Conservation (phyloP, 2,888 invertebrate genomes). For the Pseudococcus longispinus region DNA sequence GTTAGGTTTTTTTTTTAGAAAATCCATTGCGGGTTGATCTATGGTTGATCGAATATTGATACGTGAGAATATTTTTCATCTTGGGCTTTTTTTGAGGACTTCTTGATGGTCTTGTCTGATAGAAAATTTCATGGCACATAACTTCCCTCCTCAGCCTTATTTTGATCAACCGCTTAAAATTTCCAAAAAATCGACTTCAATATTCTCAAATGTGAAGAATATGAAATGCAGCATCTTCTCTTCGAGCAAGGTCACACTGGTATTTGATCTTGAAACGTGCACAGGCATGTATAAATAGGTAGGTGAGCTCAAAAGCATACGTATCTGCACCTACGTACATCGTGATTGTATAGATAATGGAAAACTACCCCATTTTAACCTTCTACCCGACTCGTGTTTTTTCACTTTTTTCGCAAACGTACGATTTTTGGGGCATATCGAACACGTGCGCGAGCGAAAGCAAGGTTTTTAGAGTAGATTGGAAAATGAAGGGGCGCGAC, state of each 20-base stretch:
- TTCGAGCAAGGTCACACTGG: not conserved
- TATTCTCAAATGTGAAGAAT: too few species aligned
- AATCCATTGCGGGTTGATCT: too few species aligned
- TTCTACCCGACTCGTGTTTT: not conserved
- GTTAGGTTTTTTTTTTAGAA: too few species aligned
- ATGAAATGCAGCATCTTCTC: too few species aligned
- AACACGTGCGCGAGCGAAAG: not conserved
- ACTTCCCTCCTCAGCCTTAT: too few species aligned
- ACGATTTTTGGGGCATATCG: not conserved
- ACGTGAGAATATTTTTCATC: too few species aligned
- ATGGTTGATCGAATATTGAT: too few species aligned
- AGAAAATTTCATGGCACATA: too few species aligned
- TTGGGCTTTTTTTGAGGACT: too few species aligned
- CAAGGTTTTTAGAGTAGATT: not conserved
- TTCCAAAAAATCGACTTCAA: too few species aligned
- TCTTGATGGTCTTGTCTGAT: too few species aligned
- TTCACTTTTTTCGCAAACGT: not conserved
- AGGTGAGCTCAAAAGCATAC: not conserved
- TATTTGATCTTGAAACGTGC: not conserved
- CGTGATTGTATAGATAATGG: not conserved
- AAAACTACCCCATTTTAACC: not conserved
- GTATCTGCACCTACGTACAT: not conserved
- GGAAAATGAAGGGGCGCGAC: not conserved
- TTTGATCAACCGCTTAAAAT: too few species aligned
- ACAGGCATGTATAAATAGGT: not conserved